A percentile compares a stretch with the other conserved stretches of the same genome.
These are phyloP conservation scores for Brachionus plicatilis DNA, from an alignment of 1,140 invertebrate genomes.

Conservation along the genomic window DNA sequence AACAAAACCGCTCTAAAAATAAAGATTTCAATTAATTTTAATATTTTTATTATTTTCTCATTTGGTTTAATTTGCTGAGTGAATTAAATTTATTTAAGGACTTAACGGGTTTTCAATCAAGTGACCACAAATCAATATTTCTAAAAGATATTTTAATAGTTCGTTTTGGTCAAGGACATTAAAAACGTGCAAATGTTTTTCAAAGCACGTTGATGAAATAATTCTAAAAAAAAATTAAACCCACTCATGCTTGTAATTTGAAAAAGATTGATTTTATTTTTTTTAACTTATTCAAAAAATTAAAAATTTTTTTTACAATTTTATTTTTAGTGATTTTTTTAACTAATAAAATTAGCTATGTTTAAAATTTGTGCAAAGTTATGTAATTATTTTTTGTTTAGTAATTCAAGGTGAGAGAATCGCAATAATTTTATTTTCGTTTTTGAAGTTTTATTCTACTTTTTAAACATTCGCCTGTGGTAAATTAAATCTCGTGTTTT, in stretches of 20 bases:
- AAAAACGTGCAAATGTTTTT: background rate
- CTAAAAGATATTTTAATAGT: background rate
- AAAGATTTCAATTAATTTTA: background rate
- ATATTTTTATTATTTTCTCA: background rate
- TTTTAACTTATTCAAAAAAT: too few species aligned
- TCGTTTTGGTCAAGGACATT: background rate
- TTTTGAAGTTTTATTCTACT: background rate
- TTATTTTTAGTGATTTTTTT: too few species aligned
- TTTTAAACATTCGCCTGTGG: background rate
- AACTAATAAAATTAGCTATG: too few species aligned
- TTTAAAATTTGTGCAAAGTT: too few species aligned
- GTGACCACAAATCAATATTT: background rate
- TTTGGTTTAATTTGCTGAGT: background rate
- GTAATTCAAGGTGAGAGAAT: background rate
- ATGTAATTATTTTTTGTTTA: background rate
- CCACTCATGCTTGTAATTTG: background rate
- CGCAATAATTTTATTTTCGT: background rate
- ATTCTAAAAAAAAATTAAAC: background rate
- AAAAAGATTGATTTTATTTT: too few species aligned
- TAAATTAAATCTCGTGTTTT: background rate
- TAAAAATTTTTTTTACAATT: too few species aligned
- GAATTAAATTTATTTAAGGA: too few species aligned
- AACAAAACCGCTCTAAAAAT: conserved; percentile 1
- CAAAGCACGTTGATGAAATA: background rate
- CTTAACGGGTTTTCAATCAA: background rate